These are phyloP conservation scores for Myocastor coypus DNA, from an alignment of 2,113 vertebrate species.

Conservation along the genomic window DNA sequence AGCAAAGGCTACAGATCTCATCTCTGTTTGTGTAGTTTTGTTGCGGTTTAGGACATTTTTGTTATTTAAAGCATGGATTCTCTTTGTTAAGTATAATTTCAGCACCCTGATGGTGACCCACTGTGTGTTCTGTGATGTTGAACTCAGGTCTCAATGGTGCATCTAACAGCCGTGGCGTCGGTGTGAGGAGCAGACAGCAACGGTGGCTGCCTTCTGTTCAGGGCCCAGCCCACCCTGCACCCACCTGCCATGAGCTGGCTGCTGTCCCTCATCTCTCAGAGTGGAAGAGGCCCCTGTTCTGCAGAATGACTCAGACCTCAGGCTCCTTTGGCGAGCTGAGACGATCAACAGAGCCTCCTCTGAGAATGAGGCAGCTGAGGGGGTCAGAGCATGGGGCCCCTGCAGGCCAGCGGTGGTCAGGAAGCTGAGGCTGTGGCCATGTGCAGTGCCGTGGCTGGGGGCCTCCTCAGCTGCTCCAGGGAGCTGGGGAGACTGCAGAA, in stretches of 20 bases:
- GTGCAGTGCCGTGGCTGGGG: neutral
- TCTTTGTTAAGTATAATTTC: constrained; percentile 46
- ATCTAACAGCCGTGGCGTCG: neutral
- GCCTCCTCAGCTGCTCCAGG: neutral
- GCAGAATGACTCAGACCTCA: too few species aligned
- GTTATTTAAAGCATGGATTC: neutral
- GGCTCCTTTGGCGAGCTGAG: neutral
- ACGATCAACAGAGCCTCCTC: neutral
- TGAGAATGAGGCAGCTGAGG: neutral
- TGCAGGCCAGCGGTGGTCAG: neutral
- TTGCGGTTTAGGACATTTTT: neutral
- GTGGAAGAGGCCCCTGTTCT: too few species aligned
- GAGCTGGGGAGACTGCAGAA: neutral
- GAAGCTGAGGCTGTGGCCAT: neutral
- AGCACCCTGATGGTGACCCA: neutral
- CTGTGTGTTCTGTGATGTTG: constrained; percentile 8
- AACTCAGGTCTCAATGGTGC: neutral
- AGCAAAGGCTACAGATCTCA: neutral
- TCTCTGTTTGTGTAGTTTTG: constrained; percentile 5
- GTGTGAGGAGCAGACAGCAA: neutral
- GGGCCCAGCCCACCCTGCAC: neutral
- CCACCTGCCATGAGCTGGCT: neutral
- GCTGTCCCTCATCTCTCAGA: too few species aligned
- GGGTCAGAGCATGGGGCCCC: neutral
- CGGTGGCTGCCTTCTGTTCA: neutral